Conservation (phyloP, 2,888 invertebrate genomes). For the Hypsopygia costalis region DNA sequence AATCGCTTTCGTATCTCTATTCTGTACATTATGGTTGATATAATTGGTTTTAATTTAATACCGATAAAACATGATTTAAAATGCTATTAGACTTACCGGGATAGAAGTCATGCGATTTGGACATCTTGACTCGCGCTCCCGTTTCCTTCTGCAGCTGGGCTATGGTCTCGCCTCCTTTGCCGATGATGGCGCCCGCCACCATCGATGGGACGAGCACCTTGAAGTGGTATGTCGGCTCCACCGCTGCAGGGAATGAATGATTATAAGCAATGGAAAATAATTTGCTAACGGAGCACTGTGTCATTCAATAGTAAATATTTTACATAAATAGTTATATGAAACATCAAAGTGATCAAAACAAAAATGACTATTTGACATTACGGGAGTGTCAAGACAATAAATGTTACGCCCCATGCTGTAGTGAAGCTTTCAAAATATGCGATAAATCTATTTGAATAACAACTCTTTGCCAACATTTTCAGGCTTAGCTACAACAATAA, state of each 20-base stretch:
- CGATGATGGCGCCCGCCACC: conserved; percentile 99
- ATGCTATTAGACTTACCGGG: conserved; percentile 94
- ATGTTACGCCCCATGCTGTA: conserved; percentile 12
- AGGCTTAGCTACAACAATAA: too few relatives aligned
- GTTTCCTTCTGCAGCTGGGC: conserved; percentile 98
- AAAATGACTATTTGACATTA: background rate
- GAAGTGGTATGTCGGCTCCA: conserved; percentile 96
- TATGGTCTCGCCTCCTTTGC: conserved; percentile 99
- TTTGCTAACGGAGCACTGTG: background rate
- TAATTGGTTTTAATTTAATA: too few relatives aligned
- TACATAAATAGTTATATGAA: background rate
- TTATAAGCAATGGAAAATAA: background rate
- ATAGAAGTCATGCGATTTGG: conserved; percentile 99
- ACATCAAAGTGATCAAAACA: too few relatives aligned
- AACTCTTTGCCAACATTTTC: conserved; percentile 6
- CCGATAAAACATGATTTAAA: too few relatives aligned
- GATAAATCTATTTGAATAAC: conserved; percentile 26
- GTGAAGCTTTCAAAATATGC: conserved; percentile 14
- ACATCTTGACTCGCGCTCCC: conserved; percentile 99
- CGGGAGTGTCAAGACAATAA: conserved; percentile 6
- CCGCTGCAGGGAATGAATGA: conserved; percentile 73
- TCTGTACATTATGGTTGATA: too few relatives aligned
- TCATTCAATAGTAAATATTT: background rate
- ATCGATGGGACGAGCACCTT: conserved; percentile 98
- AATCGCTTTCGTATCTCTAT: background rate